Base-by-base conservation (phyloP, 2,797 vertebrate genomes). In the Pampus argenteus region DNA sequence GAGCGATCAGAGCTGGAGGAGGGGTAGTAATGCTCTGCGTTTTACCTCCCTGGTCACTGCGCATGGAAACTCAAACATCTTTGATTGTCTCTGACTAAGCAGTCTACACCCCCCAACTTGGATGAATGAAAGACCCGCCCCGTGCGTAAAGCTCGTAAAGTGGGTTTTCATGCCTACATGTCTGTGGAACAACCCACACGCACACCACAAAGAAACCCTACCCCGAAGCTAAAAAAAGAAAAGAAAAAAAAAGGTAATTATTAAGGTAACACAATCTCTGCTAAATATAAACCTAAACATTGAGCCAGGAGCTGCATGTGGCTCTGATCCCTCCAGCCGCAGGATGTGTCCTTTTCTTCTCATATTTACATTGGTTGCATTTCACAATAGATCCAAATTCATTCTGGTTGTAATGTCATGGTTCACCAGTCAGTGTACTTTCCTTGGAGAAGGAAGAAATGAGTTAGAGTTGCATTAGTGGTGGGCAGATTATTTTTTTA, bases 51-150 rank as follows among this genome's bases (percentile, higher is more conserved):
- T 88, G 88, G 86, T 92, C 91, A 88, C 87, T 81, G 92, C 89
- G 88, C 90, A 89, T 82, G 88, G 92, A 93, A 92, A 94, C 92
- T 92, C 93, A 90, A 90, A 92, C 89, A 92, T 92, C 87, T 86
- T 50, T 89, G 89, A 91, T 91, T 91, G 86, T 92, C 62, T 86
- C 52, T 81, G 78, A 66, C 81, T 79, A 76, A 83, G 71, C 82
- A 87, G 75, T 69, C 70, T 74, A 81, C 88, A 82, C 90, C 86
- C 89, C 71, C 87, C 88, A 84, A 78, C 83, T 71, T 74, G 66
- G 57, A 70, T 88, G 82, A 91, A 89, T 89, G 88, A 87, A 89
- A 77, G 87, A 44, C 84, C 89, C 92, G 90, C 90, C 91, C 91
- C 78, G 66, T 81, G 86, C 88, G 76, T 86, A 86, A 85, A 90